Percentiles rank a stretch among this genome's conserved stretches.
phyloP scores from a whole-genome alignment of 2,888 invertebrate genomes.

The Lasioglossum calceatum region DNA sequence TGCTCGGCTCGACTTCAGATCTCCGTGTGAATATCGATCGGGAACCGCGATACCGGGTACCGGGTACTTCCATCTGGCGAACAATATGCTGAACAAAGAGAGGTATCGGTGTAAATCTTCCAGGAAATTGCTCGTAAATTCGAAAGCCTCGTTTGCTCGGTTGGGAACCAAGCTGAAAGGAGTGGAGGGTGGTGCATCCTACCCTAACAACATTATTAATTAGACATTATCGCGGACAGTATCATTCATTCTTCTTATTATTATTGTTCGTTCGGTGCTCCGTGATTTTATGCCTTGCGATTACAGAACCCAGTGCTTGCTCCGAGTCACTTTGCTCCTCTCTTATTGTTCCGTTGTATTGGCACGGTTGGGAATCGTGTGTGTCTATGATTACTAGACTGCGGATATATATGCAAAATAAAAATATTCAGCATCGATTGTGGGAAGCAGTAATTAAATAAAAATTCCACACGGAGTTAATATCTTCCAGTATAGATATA shows the following conservation, averaged over 20 bases:
- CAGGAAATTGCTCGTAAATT: constrained; percentile 27
- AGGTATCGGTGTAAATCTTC: constrained; percentile 21
- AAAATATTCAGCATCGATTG: no score
- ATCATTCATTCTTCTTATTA: not conserved
- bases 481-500: no score
- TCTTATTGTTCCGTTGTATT: no score
- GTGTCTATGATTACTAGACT: no score
- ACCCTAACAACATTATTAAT: not conserved
- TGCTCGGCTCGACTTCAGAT: not conserved
- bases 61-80: not conserved
- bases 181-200: not conserved
- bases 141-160: constrained; percentile 9
- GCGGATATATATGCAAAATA: no score
- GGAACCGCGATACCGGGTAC: not conserved
- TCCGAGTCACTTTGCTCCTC: no score
- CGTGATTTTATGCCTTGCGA: not conserved
- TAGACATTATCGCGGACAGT: not conserved
- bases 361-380: no score
- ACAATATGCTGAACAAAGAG: constrained; percentile 21
- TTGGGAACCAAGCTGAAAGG: not conserved
- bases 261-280: not conserved
- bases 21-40: constrained; percentile 23
- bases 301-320: not conserved
- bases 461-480: no score
- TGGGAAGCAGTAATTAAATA: no score